Base-by-base conservation (phyloP, 2,888 invertebrate genomes). In the Petrolisthes cinctipes region DNA sequence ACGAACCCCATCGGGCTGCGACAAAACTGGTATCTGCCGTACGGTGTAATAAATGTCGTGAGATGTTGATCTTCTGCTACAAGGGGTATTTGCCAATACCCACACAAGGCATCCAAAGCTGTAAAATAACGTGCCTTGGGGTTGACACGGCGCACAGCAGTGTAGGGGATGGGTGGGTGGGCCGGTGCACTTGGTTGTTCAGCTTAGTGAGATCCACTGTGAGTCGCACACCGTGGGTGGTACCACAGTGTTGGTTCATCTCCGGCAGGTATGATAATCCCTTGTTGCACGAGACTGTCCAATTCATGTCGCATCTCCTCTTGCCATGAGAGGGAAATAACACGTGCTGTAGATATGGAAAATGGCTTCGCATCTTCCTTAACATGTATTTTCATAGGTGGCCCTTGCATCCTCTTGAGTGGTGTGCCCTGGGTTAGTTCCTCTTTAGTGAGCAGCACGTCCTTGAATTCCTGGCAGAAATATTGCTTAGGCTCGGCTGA, bases 1-100 rank as follows among this genome's bases (percentile, higher is more conserved):
- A 37, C 61, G 17, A 86, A 81, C 71, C 79, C 80, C 86, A 73
- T 86, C 3, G 81, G 81, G 51, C 53, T 37, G 7, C 73, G 56
- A 5, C 80, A 51, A 37, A 56, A 86, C n/a, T 37, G 71, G 81
- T 73, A 81, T 4, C 81, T 6, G 6, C 81, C 86, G 73, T 73
- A 86, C 14, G 86, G 80, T 54, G 86, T 81, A 5, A 86, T 57
- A 51, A 71, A 81, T 20, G 86, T 81, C 5, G 86, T 86, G 4
- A 86, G 56, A 11, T 20, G 37, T 51, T 85, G 85, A 5, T 51
- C 85, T 5, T 85, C 79, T 54, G 61, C 85, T n/a, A 68, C 79
- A 4, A 85, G 23, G 2, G 79, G 78, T 5, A 85, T 78, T 17
- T 85, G 79, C 85, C 85, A 85, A 53, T 85, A 84, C 9, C 78